Percentiles rank a stretch among this genome's conserved stretches.
phyloP scores from a whole-genome alignment of 1,140 invertebrate species.

The Ditylenchus dipsaci region DNA sequence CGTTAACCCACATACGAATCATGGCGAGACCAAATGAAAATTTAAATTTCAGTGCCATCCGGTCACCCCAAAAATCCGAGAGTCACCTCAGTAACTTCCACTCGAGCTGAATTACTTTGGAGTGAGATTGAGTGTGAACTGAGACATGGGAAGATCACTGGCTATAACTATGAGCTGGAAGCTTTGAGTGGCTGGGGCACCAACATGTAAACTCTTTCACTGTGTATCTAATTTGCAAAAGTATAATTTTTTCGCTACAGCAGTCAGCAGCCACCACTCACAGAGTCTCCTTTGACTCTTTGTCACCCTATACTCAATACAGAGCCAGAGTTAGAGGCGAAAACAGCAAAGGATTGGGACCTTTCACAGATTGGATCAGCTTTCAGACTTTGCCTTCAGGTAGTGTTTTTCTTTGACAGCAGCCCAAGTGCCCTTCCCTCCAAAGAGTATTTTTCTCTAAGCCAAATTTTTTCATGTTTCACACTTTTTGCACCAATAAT shows the following conservation, averaged over 20 bases:
- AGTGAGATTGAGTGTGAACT: conserved; percentile 57
- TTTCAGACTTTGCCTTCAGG: conserved; percentile 47
- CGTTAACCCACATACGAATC: neutral
- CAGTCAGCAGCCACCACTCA: conserved; percentile 21
- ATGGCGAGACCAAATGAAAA: neutral
- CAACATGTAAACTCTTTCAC: conserved; percentile 23
- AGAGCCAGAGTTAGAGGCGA: conserved; percentile 51
- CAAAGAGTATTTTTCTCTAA: too few relatives aligned
- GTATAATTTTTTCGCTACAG: neutral
- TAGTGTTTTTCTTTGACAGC: conserved; percentile 14
- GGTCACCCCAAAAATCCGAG: conserved; percentile 51
- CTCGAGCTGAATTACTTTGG: conserved; percentile 53
- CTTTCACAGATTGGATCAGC: conserved; percentile 52
- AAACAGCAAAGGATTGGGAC: conserved; percentile 51
- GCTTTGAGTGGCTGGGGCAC: conserved; percentile 41
- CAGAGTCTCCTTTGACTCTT: conserved; percentile 51
- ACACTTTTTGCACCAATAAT: too few relatives aligned
- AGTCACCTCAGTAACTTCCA: conserved; percentile 49
- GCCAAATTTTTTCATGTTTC: too few relatives aligned
- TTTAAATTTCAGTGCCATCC: conserved; percentile 38
- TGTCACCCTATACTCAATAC: conserved; percentile 54
- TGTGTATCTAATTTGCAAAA: conserved; percentile 24
- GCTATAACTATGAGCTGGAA: conserved; percentile 56
- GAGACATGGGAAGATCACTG: conserved; percentile 55
- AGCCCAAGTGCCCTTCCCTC: too few relatives aligned